Percentiles rank a stretch among this genome's conserved stretches.
These are phyloP conservation scores for Megalopta genalis DNA, from an alignment of 1,140 invertebrate genomes.

Conservation along the genomic window DNA sequence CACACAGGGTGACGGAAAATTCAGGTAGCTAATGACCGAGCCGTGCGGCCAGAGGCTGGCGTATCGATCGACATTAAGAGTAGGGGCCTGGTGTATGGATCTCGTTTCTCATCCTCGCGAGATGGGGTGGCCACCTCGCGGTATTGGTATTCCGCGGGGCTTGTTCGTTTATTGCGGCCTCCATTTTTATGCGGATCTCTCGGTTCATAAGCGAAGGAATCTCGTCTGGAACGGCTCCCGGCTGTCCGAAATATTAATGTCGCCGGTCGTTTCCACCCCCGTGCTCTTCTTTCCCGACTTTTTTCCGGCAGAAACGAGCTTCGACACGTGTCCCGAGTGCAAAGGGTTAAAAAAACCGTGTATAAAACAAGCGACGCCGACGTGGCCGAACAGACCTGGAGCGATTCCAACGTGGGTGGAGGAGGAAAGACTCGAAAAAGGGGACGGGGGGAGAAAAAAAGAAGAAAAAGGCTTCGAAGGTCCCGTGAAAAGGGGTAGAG, in stretches of 20 bases:
- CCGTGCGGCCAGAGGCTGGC: not conserved
- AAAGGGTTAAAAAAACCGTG: conserved; percentile 31
- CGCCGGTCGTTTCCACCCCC: not conserved
- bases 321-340: conserved; percentile 30
- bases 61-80: not conserved
- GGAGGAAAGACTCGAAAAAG: not conserved
- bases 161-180: conserved; percentile 1
- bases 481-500: conserved; percentile 24
- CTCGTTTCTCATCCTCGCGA: not conserved
- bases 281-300: not conserved
- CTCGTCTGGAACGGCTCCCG: not conserved
- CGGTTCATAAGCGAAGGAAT: conserved; percentile 3
- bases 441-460: not conserved
- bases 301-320: not conserved
- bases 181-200: conserved; percentile 21
- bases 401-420: not conserved
- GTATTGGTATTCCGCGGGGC: not conserved
- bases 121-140: not conserved
- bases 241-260: conserved; percentile 25
- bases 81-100: not conserved
- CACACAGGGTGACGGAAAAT: not conserved
- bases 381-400: not conserved
- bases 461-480: conserved; percentile 16
- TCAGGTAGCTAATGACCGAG: not conserved
- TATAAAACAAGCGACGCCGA: not conserved